Percentiles rank a stretch among this genome's conserved stretches.
phyloP scores from a whole-genome alignment of 2,888 invertebrate genomes.

The Pilophorus perplexus region DNA sequence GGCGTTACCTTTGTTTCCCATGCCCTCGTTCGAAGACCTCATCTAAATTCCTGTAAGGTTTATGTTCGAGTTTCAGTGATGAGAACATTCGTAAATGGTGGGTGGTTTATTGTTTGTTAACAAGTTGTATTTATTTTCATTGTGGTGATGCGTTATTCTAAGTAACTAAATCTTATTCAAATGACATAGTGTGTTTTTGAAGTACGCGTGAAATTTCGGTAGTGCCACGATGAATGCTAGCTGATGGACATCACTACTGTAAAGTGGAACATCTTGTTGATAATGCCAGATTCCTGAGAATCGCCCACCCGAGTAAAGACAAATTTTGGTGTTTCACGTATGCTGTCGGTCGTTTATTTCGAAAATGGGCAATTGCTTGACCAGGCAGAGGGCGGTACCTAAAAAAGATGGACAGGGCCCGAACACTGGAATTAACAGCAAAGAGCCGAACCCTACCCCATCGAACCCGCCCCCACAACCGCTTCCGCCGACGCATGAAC shows the following conservation, averaged over 20 bases:
- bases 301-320: neutral
- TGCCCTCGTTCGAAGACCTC: too few species aligned
- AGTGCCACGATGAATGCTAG: slow-evolving; percentile 12
- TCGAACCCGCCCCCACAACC: slow-evolving; percentile 47
- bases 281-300: slow-evolving; percentile 19
- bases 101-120: too few species aligned
- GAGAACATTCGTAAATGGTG: too few species aligned
- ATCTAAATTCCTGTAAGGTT: too few species aligned
- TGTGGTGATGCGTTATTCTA: too few species aligned
- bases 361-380: slow-evolving; percentile 50
- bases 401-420: slow-evolving; percentile 49
- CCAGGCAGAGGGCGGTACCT: slow-evolving; percentile 48
- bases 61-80: too few species aligned
- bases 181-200: too few species aligned
- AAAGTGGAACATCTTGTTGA: slow-evolving; percentile 20
- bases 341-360: neutral
- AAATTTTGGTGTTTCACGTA: slow-evolving; percentile 4
- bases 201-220: too few species aligned
- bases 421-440: slow-evolving; percentile 45
- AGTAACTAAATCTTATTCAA: too few species aligned
- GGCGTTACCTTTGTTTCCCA: too few species aligned
- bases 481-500: slow-evolving; percentile 46
- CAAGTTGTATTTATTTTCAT: too few species aligned
- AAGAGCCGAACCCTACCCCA: slow-evolving; percentile 47
- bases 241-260: neutral